Evolutionary conservation across 1,140 invertebrate species (phyloP), one percentile per base, ranked within the genome.

Genomic region (Mya arenaria): DNA sequence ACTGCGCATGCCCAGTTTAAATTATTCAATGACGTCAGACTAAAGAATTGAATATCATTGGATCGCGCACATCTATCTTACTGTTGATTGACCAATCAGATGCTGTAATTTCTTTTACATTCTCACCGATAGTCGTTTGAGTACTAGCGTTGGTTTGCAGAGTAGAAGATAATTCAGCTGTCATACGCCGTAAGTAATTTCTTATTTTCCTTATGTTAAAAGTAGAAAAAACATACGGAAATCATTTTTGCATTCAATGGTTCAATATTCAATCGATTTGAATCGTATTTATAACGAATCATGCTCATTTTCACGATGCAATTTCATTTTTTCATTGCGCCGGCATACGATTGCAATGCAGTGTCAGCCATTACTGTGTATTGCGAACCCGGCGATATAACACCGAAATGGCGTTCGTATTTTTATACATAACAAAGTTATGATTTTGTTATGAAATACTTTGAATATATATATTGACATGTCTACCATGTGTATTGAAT

Each of bases 91-190:
- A 58, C 89, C 89, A 90, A 90, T 90, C 83, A 85, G 56, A 55
- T 30, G 19, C 48, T 66, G 13, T 25, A 83, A 78, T 77, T 55
- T 55, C 25, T 37, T 62, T 69, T 62, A 44, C 63, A 68, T 66
- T 8, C 78, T 68, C 77, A 58, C 56, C 68, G 69, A 74, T 80
- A 82, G 60, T 80, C 71, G 84, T 55, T 84, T 28, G 82, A 62
- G 80, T 66, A 68, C 83, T 87, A 86, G 88, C 88, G 88, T 89
- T 84, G 86, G 86, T 81, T 55, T 81, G 30, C 72, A 73, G 65
- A 62, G 52, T 56, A 71, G 68, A 32, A 63, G n/a, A n/a, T 34
- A 23, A 23, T 10, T 41, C 34, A 68, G 19, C 36, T 82, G 30
- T 66, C 10, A 28, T 39, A 25, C 28, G 17, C 69, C 74, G 85